Evolutionary conservation across 2,797 vertebrate species (phyloP), one percentile per base, ranked within the genome.

Genomic region (Manis javanica): DNA sequence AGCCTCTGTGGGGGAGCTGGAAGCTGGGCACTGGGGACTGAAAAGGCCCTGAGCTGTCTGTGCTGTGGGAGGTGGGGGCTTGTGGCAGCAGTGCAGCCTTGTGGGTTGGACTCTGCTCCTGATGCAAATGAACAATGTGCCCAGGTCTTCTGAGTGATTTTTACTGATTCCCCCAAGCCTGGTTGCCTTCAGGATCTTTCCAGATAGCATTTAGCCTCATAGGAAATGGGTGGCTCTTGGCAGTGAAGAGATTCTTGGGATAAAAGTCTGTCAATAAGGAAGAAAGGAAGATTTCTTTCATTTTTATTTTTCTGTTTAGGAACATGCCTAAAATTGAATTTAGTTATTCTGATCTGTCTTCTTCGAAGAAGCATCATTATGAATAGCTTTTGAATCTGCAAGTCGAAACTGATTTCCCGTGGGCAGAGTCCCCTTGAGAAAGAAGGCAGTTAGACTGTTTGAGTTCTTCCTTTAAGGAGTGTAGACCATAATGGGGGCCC

Each of bases 401-500:
- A 9, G 86, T 86, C 91, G 42, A 26, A 91, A 49, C 71, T 11
- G 46, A 68, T 93, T 96, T 93, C 91, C 79, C 63, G 0, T 31
- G 83, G 86, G 68, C 55, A 79, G 81, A 64, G 37, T 63, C 29
- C 55, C 63, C 91, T 55, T 8, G 87, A 90, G 90, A 59, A 88
- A 72, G 14, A 51, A 85, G 79, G 72, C 94, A 29, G 72, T 71
- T 49, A 55, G 89, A 63, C 37, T 55, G 87, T 68, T 74, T 34
- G 71, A 77, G 88, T 87, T 79, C 90, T 92, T 92, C 79, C 68
- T 93, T 88, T 87, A 83, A 95, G 96, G 92, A 84, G 19, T 57
- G 18, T 13, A 77, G 92, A 77, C 92, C 94, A 87, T 95, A 96
- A 97, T 91, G 94, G 91, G 81, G 71, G 89, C 82, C 95, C 96